These are phyloP conservation scores for Burhinus bistriatus DNA, from an alignment of 2,113 vertebrate species.

Conservation along the genomic window DNA sequence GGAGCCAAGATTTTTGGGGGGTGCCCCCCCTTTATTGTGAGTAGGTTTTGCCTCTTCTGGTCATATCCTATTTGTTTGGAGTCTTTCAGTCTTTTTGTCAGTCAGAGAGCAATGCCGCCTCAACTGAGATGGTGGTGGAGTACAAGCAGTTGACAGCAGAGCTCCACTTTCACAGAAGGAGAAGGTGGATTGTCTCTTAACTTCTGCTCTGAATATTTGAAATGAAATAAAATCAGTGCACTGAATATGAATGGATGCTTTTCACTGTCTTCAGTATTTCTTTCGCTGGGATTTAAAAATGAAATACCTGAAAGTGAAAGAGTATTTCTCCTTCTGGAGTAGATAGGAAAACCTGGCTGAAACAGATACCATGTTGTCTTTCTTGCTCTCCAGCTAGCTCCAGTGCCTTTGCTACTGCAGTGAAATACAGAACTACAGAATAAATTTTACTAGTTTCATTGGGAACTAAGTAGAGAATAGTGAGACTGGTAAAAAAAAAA, in stretches of 20 bases:
- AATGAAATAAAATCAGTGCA: not conserved
- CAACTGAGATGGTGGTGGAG: not conserved
- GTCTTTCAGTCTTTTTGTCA: not conserved
- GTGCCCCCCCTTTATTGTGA: not conserved
- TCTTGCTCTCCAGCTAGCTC: not conserved
- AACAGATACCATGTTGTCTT: not conserved
- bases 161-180: not conserved
- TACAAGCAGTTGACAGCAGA: not conserved
- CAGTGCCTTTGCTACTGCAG: not conserved
- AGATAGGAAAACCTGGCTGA: not conserved
- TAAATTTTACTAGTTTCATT: not conserved
- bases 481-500: not conserved
- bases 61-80: not conserved
- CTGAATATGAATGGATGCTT: not conserved
- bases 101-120: not conserved
- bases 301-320: not conserved
- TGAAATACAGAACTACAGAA: not conserved
- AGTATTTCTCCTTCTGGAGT: not conserved
- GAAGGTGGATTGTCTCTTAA: not conserved
- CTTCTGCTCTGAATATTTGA: not conserved
- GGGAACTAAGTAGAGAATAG: not conserved
- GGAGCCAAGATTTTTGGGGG: not conserved
- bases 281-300: not conserved
- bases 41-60: not conserved
- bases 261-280: not conserved